Base-by-base conservation (phyloP, 2,797 vertebrate genomes). In the Melanotaenia nigrans region DNA sequence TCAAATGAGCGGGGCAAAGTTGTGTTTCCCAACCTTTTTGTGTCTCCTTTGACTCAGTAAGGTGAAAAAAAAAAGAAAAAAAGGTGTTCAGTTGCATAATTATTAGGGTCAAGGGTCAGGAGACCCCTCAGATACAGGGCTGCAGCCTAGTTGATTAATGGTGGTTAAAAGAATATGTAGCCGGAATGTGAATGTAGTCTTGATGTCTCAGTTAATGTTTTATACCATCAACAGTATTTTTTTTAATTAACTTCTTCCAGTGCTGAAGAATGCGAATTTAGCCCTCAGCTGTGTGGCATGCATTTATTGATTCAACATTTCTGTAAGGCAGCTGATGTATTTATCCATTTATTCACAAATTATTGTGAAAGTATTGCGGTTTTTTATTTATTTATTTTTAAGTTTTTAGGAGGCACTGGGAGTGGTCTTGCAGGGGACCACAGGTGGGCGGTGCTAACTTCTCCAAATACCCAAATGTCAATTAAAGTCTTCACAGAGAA, bases 381-480 rank as follows among this genome's bases (percentile, higher is more conserved):
- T 40, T 40, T 40, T 3, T 18, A 5, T 18, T 45, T 18, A 18
- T 20, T 4, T 18, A 1, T 10, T 51, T 65, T 35, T 45, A n/a
- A 24, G 62, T 54, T 61, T 72, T 73, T 14, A 53, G 65, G 59
- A 65, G 24, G 60, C 0, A 18, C 60, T 72, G 82, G 87, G 75
- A 75, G 88, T 78, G 75, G 75, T 65, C 65, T 77, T 56, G 12
- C 47, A 65, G 65, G 56, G 55, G 68, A 78, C 77, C 76, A 61
- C 68, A 60, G 40, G 81, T 54, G 83, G 90, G 91, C 82, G 90
- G 85, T 49, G 79, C 86, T 56, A 62, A 68, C 32, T 38, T 70
- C 82, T 67, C 80, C 71, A 81, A 83, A 81, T 85, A 78, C 74
- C 82, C 73, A 85, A 75, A 83, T 81, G 82, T 89, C 83, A 92